Evolutionary conservation across 2,797 vertebrate species (phyloP).

Genomic region (Amblyopsis hoosieri): DNA sequence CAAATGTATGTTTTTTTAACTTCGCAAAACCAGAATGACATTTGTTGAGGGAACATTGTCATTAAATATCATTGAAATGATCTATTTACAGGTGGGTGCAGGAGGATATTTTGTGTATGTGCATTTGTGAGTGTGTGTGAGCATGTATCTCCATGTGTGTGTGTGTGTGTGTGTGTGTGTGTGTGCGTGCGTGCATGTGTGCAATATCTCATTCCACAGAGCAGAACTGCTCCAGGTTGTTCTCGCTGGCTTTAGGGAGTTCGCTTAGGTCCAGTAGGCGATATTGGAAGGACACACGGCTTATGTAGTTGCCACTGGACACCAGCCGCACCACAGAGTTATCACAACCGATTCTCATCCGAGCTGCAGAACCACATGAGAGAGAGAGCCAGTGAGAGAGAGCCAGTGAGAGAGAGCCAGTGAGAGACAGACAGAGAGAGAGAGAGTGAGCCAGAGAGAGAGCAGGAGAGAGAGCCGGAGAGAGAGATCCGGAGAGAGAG

Average conservation of each 20-base stretch:
- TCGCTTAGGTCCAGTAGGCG: constrained; percentile 84
- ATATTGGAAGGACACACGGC: constrained; percentile 93
- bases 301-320: constrained; percentile 92
- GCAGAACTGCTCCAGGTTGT: constrained; percentile 89
- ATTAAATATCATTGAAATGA: constrained; percentile 5
- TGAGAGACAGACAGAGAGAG: neutral
- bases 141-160: neutral
- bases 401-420: constrained; percentile 7
- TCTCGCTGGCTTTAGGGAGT: constrained; percentile 82
- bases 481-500: constrained; percentile 16
- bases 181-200: constrained; percentile 12
- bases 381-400: constrained; percentile 28
- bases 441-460: neutral
- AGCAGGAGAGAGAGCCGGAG: constrained; percentile 13
- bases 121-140: neutral
- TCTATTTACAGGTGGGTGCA: constrained; percentile 51
- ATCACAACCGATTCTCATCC: constrained; percentile 96
- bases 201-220: constrained; percentile 68
- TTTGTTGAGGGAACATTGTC: constrained; percentile 20
- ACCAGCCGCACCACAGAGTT: constrained; percentile 93
- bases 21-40: constrained; percentile 25
- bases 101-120: constrained; percentile 1
- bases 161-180: constrained; percentile 16
- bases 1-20: constrained; percentile 17
- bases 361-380: constrained; percentile 71